Conservation (phyloP, 2,797 vertebrate genomes). For the Synanceia verrucosa region DNA sequence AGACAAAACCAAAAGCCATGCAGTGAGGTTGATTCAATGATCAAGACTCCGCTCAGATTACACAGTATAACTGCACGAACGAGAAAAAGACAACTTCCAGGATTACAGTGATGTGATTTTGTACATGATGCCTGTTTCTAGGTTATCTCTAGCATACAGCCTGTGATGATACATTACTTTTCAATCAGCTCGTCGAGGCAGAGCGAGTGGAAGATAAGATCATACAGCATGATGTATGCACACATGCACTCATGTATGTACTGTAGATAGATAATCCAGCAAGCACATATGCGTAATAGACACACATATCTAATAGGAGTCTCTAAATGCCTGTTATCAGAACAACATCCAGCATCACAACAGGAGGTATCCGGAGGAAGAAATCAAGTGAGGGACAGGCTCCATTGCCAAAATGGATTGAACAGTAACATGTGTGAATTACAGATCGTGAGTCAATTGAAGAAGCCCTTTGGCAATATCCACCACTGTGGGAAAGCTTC, state of each 20-base stretch:
- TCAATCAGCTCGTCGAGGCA: slow-evolving; percentile 23
- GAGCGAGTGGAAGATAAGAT: slow-evolving; percentile 24
- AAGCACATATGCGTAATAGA: slow-evolving; percentile 13
- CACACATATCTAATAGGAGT: slow-evolving; percentile 33
- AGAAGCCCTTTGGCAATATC: slow-evolving; percentile 38
- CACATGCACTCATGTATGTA: neutral
- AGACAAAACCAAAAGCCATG: slow-evolving; percentile 4
- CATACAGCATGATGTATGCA: neutral
- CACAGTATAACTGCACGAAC: neutral
- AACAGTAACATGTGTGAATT: slow-evolving; percentile 49
- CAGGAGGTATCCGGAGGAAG: slow-evolving; percentile 48
- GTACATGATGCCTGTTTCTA: slow-evolving; percentile 42
- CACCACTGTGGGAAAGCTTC: slow-evolving; percentile 11
- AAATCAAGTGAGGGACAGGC: slow-evolving; percentile 45
- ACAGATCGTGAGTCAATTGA: slow-evolving; percentile 46
- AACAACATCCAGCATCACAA: slow-evolving; percentile 48
- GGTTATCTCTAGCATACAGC: slow-evolving; percentile 15
- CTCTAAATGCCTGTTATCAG: slow-evolving; percentile 51
- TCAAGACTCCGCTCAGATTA: slow-evolving; percentile 3
- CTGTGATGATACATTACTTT: slow-evolving; percentile 48
- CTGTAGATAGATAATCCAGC: neutral
- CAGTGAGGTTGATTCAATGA: slow-evolving; percentile 22
- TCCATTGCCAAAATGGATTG: slow-evolving; percentile 46
- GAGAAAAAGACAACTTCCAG: neutral
- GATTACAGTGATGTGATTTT: slow-evolving; percentile 25